A percentile compares a stretch with the other conserved stretches of the same genome.
phyloP scores from a whole-genome alignment of 1,140 invertebrate genomes.

The Drosophila kurseongensis region DNA sequence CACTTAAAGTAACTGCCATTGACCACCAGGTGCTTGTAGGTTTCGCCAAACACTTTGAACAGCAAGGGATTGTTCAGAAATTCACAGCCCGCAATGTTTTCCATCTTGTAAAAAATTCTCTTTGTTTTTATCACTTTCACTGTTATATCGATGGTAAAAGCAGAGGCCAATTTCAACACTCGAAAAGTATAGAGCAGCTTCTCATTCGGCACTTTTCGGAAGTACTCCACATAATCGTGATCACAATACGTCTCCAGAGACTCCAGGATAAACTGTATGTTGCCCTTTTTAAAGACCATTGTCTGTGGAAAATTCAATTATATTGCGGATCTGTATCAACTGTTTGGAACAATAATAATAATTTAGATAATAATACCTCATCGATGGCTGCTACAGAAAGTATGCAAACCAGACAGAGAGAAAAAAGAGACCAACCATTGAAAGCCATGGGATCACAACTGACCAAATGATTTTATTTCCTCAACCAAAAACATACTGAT shows the following conservation, averaged over 20 bases:
- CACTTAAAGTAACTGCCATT: constrained; percentile 56
- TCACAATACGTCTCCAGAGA: constrained; percentile 45
- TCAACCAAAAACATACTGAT: constrained; percentile 5
- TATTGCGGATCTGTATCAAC: background rate
- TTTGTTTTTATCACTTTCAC: constrained; percentile 25
- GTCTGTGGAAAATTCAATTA: background rate
- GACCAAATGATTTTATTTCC: background rate
- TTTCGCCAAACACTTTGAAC: constrained; percentile 13
- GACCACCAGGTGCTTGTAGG: constrained; percentile 45
- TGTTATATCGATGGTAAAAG: constrained; percentile 34
- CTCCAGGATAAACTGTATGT: constrained; percentile 5
- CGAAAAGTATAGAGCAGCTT: constrained; percentile 36
- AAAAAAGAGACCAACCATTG: background rate
- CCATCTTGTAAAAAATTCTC: constrained; percentile 31
- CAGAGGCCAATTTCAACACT: constrained; percentile 9
- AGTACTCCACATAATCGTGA: constrained; percentile 53
- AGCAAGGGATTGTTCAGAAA: constrained; percentile 41
- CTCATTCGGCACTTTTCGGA: constrained; percentile 17
- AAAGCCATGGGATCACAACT: constrained; percentile 9
- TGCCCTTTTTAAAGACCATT: constrained; percentile 8
- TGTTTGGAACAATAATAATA: no score
- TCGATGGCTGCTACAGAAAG: background rate
- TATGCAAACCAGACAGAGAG: constrained; percentile 5
- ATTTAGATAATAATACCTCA: background rate
- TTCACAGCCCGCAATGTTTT: constrained; percentile 42